Percentiles rank a stretch among this genome's conserved stretches.
Conservation (phyloP, 2,113 vertebrate species). For the Dendrocopos noguchii region DNA sequence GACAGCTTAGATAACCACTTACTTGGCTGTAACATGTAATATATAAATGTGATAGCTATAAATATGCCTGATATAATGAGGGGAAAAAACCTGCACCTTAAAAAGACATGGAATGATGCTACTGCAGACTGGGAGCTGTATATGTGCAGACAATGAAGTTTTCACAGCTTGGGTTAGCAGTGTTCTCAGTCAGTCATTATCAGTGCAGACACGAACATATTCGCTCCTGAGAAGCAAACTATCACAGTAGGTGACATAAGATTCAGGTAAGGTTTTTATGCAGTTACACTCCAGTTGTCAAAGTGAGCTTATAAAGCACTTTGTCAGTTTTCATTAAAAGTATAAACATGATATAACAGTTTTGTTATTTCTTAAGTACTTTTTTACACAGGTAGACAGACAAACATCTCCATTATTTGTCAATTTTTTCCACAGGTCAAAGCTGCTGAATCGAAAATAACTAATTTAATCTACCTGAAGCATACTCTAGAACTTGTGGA, state of each 20-base stretch:
- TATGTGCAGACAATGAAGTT: not conserved
- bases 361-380: not conserved
- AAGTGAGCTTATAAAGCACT: not conserved
- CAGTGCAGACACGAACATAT: not conserved
- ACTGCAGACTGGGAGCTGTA: not conserved
- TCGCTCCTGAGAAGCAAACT: not conserved
- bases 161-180: not conserved
- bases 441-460: constrained; percentile 93
- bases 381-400: not conserved
- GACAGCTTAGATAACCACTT: not conserved
- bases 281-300: not conserved
- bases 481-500: constrained; percentile 92
- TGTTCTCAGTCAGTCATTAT: not conserved
- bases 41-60: not conserved
- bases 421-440: constrained; percentile 82
- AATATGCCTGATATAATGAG: not conserved
- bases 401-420: not conserved
- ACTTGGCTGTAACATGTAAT: not conserved
- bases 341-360: not conserved
- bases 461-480: constrained; percentile 94
- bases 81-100: not conserved
- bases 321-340: not conserved
- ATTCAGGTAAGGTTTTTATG: not conserved
- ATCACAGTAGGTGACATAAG: not conserved
- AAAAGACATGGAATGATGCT: not conserved